Base-by-base conservation (phyloP, 2,797 vertebrate genomes). In the Xyrichtys novacula region DNA sequence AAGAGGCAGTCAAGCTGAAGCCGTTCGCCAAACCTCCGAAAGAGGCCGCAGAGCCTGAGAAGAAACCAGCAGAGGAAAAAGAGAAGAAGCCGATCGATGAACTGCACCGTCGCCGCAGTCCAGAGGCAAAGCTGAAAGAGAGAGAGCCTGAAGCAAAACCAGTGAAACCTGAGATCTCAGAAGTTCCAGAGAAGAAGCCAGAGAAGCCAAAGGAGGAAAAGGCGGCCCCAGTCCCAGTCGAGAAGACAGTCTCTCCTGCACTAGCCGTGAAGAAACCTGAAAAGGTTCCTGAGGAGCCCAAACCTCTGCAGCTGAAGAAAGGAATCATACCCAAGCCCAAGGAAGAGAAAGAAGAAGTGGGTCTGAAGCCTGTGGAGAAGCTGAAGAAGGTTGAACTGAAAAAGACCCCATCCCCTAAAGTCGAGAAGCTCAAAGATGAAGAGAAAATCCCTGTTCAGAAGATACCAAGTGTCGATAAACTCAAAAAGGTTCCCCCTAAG, bases 331-430 rank as follows among this genome's bases (percentile, higher is more conserved):
- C 93, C 8, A 92, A 91, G 54, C 70, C 53, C 2, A 72, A 85
- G 60, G 88, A 89, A 2, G 82, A 91, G 36, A 92, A 90, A 65
- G 89, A 92, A 70, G 90, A 91, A 1, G 73, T 91, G 16, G 50
- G 60, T 46, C 76, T 94, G 38, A 95, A 92, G 74, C 93, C 91
- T 26, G 23, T 92, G 39, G 88, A 92, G 10, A 74, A 81, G 28
- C 57, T 90, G 26, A 94, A 93, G 80, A 90, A 87, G 76, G 76
- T 88, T 0, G 80, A 93, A 63, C 76, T 92, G 29, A 91, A 92
- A 69, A 95, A 92, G 85, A 88, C 92, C 31, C 90, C 91, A 20
- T 93, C 94, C 42, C 91, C 93, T 8, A 92, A 91, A 59, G 70
- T 87, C 34, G 91, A 92, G 15, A 92, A 89, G 75, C 80, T 82